Percentiles rank a stretch among this genome's conserved stretches.
phyloP scores from a whole-genome alignment of 2,113 vertebrate species.

The Xyliphius kryptos region DNA sequence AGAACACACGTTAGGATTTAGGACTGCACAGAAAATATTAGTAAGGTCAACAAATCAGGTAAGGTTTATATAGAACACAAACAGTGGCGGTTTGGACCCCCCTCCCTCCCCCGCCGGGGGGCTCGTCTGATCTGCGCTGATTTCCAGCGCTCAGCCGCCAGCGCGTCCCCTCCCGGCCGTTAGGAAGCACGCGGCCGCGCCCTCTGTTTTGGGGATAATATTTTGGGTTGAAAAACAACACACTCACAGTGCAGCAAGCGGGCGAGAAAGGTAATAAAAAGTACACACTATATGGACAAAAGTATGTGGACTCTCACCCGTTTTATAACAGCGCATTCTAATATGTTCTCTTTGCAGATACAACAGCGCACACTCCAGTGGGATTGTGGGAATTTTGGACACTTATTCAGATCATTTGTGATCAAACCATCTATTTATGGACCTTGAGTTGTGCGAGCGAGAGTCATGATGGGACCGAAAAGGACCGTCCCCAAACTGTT shows the following conservation, averaged over 20 bases:
- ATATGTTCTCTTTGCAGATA: too few relatives aligned
- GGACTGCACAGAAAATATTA: conserved; percentile 10
- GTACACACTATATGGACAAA: too few relatives aligned
- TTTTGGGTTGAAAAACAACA: conserved; percentile 41
- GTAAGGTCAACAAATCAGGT: conserved; percentile 27
- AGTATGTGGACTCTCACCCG: too few relatives aligned
- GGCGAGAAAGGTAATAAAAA: too few relatives aligned
- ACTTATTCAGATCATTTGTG: too few relatives aligned
- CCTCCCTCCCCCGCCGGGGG: neutral
- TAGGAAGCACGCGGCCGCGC: conserved; percentile 29
- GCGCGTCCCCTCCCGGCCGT: conserved; percentile 30
- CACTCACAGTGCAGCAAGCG: neutral
- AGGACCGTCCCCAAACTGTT: too few relatives aligned
- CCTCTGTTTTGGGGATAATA: conserved; percentile 49
- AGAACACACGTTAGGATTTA: conserved; percentile 14
- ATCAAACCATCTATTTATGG: too few relatives aligned
- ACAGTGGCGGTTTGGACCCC: conserved; percentile 32
- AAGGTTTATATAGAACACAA: conserved; percentile 22
- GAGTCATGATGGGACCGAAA: too few relatives aligned
- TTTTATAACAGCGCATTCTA: too few relatives aligned
- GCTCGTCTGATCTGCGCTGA: conserved; percentile 51
- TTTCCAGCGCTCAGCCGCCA: conserved; percentile 46
- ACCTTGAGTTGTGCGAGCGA: too few relatives aligned
- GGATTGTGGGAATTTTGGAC: too few relatives aligned
- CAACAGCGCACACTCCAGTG: too few relatives aligned